Base-by-base conservation (phyloP, 2,797 vertebrate genomes). In the Selene dorsalis region DNA sequence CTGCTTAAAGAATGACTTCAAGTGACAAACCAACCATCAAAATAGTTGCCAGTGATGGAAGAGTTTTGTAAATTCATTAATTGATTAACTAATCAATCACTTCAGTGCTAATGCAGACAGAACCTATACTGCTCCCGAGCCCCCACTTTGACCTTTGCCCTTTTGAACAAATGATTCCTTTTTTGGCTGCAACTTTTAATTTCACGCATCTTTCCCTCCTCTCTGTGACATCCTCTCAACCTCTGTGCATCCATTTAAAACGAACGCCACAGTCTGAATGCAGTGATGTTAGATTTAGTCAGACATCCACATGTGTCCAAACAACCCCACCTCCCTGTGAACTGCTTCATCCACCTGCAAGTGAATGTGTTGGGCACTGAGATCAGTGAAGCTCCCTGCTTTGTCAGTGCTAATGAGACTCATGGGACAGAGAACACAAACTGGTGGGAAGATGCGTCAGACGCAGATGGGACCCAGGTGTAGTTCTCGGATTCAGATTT, bases 371-470 rank as follows among this genome's bases (percentile, higher is more conserved):
- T 52, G 17, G 47, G 12, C 50, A 28, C 73, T 39, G 71, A 84
- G 73, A 84, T 12, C 28, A 79, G 39, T n/a, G 39, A 55, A 30
- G 55, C 45, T 62, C 30, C 39, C 22, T 39, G 69, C 56, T 77
- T 78, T 68, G 78, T 71, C n/a, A 61, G 22, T 17, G 55, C 59
- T 92, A 92, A 93, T 90, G 81, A 84, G 77, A 87, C 90, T 64
- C 86, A 30, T 60, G 90, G 83, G 89, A 84, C 55, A 64, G 58
- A 64, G 76, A 79, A 64, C 11, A 81, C 28, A 57, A 56, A 59
- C 57, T 48, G 60, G 67, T 41, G 13, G 39, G 12, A 41, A 41
- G 39, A 41, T 41, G 12, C 57, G 76, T 82, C 4, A 41, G 50
- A 22, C 1, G 4, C 64, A 68, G 63, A 69, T 30, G 30, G 52